Base-by-base conservation (phyloP, 2,888 invertebrate species). In the Plusia festucae region DNA sequence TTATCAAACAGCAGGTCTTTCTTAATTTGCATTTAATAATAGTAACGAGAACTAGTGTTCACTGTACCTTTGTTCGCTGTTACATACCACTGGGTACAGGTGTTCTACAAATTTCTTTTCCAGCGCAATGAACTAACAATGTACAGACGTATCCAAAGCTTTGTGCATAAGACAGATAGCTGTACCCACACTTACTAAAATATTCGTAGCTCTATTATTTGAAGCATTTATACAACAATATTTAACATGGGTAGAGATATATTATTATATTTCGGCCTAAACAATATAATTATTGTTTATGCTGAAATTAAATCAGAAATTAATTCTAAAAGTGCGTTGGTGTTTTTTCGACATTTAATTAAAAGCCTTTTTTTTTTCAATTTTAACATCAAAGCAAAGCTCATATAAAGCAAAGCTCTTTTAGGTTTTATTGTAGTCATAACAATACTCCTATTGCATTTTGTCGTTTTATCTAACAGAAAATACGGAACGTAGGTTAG, bases 71-170 rank as follows among this genome's bases (percentile, higher is more conserved):
- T 53, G 27, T 60, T 54, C 60, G 64, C 67, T 63, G 60, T 76
- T 68, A 72, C 63, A 55, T 62, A 27, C 15, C 55, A 65, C 64
- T 58, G 53, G 67, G 57, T 61, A 63, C 66, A 66, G 60, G 60
- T 68, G 76, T 77, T 60, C 65, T 68, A 65, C 62, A 79, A 80
- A 80, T 70, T 76, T 72, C 75, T 78, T 73, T 82, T 70, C 66
- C 62, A 56, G 70, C 51, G 68, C 70, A 73, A 60, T 70, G 73
- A 72, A 60, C 80, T 70, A 76, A 76, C 65, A 79, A 79, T 13
- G 55, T 65, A 60, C 60, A 64, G 60, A 65, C 60, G 62, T 76
- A 65, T 74, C 56, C 53, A 68, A 75, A 69, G 70, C 81, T 78
- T 81, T 82, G 73, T 78, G 65, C 58, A 71, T 70, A 68, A 67